Conservation (phyloP, 2,797 vertebrate genomes). For the Alcedo quadribrachys region DNA sequence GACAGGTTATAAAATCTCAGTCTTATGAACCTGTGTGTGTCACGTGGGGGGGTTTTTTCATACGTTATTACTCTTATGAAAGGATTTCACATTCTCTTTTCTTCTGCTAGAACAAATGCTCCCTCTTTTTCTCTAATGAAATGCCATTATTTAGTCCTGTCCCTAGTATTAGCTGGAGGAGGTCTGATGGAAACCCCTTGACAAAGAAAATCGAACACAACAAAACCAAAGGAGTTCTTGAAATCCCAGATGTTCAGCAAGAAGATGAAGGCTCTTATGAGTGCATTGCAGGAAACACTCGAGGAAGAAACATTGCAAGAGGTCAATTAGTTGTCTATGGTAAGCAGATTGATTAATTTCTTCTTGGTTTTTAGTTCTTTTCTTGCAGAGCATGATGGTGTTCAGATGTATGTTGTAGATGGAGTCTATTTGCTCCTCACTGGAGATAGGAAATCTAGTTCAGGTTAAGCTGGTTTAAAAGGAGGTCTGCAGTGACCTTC, state of each 20-base stretch:
- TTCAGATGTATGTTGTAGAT: not conserved
- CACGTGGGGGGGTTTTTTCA: not conserved
- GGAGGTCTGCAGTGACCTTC: not conserved
- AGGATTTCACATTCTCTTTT: not conserved
- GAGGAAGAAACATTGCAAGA: constrained; percentile 71
- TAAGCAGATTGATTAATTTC: constrained; percentile 54
- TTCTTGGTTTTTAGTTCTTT: not conserved
- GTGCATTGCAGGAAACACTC: constrained; percentile 70
- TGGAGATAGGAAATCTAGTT: not conserved
- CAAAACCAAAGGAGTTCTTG: constrained; percentile 69
- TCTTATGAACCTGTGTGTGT: not conserved
- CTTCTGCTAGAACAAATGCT: not conserved
- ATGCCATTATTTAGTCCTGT: constrained; percentile 72
- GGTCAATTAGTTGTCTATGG: constrained; percentile 78
- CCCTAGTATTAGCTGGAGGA: constrained; percentile 78
- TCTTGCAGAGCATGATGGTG: not conserved
- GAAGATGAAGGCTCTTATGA: constrained; percentile 79
- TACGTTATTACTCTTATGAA: not conserved
- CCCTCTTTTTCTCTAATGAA: constrained; percentile 47
- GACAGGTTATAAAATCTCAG: not conserved
- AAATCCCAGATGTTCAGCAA: constrained; percentile 73
- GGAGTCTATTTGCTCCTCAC: not conserved
- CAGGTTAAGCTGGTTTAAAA: not conserved
- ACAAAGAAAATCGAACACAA: constrained; percentile 59
- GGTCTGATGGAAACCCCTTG: constrained; percentile 67